Base-by-base conservation (phyloP, 1,140 invertebrate genomes). In the Plectus sambesii region DNA sequence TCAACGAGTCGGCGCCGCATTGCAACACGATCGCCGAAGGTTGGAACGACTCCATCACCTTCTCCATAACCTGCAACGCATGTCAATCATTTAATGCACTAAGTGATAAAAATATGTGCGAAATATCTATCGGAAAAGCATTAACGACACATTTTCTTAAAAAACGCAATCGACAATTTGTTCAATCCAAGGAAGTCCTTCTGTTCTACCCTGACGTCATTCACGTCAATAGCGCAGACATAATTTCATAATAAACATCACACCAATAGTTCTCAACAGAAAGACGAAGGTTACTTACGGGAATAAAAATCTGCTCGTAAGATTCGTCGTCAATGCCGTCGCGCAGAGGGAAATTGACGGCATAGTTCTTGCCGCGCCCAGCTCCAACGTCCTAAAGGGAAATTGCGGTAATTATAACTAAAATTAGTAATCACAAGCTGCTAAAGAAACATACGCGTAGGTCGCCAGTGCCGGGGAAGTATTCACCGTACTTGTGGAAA, bases 41-140 rank as follows among this genome's bases (percentile, higher is more conserved):
- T 66, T 92, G 86, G 68, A 92, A 94, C n/a, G 85, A 87, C 72
- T 94, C 88, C 86, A 94, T 90, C 1, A 94, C 88, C 75, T 94
- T 94, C 3, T 84, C 86, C 61, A 96, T 92, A 36, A 97, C 88
- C 43, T 73, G 44, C 1, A 55, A 29, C 49, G 41, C 48, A 12
- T 26, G 20, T 50, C 37, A 19, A 57, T 23, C 9, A 2, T 2
- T 12, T 5, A 49, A 47, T 12, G 9, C n/a, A 6, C 41, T 47
- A 12, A n/a, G 8, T 47, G n/a, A 45, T 8, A 44, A 46, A 45
- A 44, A n/a, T 12, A 20, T 20, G 45, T 22, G 25, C 9, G 12
- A 52, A 15, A 17, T 45, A 9, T n/a, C 5, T 6, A 53, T 55
- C 29, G 6, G 23, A 5, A 55, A 25, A 20, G n/a, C n/a, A n/a